phyloP scores from a whole-genome alignment of 2,888 invertebrate genomes.

The Pimpla rufipes region DNA sequence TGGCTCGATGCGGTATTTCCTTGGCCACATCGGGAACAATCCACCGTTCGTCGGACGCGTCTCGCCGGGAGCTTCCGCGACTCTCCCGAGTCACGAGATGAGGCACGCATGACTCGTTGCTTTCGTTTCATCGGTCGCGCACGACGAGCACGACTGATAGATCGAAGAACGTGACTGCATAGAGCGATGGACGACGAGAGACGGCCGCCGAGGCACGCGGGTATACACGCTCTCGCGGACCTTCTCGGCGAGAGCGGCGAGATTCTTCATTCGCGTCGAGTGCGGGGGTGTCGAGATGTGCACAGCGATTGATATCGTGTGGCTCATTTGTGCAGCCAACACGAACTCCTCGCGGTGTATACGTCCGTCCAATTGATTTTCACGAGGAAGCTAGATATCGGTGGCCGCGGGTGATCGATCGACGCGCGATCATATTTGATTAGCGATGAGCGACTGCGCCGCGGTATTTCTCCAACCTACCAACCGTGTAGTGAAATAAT shows the following conservation, averaged over 20 bases:
- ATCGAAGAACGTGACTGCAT: constrained; percentile 59
- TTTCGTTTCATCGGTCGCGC: constrained; percentile 48
- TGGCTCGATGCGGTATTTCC: background rate
- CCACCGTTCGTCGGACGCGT: constrained; percentile 16
- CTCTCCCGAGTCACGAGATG: constrained; percentile 41
- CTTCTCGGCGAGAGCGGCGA: background rate
- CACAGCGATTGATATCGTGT: constrained; percentile 58
- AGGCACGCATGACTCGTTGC: constrained; percentile 51
- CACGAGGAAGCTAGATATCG: constrained; percentile 51
- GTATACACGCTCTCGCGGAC: background rate
- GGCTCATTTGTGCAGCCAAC: constrained; percentile 59
- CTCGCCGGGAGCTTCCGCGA: constrained; percentile 4
- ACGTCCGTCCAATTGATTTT: constrained; percentile 46
- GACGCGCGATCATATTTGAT: constrained; percentile 50
- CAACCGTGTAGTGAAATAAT: constrained; percentile 11
- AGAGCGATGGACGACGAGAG: constrained; percentile 26
- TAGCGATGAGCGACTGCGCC: constrained; percentile 46
- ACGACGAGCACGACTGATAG: constrained; percentile 53
- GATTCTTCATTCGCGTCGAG: constrained; percentile 40
- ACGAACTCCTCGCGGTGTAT: constrained; percentile 38
- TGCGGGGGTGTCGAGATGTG: constrained; percentile 50
- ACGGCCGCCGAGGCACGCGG: constrained; percentile 39
- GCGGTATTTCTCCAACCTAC: constrained; percentile 31
- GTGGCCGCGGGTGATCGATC: constrained; percentile 57
- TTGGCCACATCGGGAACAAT: constrained; percentile 4